Conservation (phyloP, 2,888 invertebrate species). For the Tenthredo amoena region DNA sequence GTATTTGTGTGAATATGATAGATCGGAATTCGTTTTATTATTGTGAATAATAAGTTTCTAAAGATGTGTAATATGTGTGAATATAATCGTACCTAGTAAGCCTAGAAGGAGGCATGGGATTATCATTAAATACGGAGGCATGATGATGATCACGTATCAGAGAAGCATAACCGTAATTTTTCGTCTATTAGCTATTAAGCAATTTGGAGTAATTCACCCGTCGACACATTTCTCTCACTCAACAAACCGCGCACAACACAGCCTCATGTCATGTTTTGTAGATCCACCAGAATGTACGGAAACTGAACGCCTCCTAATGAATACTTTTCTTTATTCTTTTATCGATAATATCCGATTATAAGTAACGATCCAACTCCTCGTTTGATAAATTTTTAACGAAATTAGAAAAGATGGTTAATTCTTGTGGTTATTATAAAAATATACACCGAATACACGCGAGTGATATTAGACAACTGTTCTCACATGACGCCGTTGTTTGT, state of each 20-base stretch:
- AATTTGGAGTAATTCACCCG: slow-evolving; percentile 71
- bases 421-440: neutral
- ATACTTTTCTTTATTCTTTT: neutral
- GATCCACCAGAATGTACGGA: neutral
- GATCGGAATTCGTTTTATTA: neutral
- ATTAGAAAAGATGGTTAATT: neutral
- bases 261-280: slow-evolving; percentile 34
- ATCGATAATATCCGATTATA: neutral
- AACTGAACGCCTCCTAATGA: neutral
- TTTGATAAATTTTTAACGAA: neutral
- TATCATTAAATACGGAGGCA: slow-evolving; percentile 73
- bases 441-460: slow-evolving; percentile 50
- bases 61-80: neutral
- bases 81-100: slow-evolving; percentile 71
- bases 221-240: slow-evolving; percentile 63
- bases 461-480: slow-evolving; percentile 25
- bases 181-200: slow-evolving; percentile 75
- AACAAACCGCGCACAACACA: slow-evolving; percentile 47
- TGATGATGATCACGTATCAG: slow-evolving; percentile 69
- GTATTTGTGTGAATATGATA: neutral
- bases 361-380: neutral
- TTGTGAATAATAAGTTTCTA: neutral
- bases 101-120: slow-evolving; percentile 71
- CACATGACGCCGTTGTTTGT: slow-evolving; percentile 33
- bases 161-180: slow-evolving; percentile 73